Evolutionary conservation across 2,113 vertebrate genomes (phyloP).

Genomic region (Crotalus horridus): DNA sequence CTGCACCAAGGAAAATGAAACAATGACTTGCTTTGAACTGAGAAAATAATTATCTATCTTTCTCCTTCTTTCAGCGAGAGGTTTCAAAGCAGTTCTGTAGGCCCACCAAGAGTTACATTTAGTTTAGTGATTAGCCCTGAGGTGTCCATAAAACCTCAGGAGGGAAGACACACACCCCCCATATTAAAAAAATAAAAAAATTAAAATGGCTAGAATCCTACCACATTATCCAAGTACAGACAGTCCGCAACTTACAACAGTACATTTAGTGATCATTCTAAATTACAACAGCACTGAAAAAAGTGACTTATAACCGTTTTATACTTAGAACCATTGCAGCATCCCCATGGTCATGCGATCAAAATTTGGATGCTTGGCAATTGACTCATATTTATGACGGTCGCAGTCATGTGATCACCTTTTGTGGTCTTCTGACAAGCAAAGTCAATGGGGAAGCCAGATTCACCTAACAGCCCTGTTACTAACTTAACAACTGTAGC

Average conservation of each 20-base stretch:
- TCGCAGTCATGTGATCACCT: neutral
- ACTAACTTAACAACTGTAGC: neutral
- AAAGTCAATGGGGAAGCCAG: neutral
- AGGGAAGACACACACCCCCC: neutral
- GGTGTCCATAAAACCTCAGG: neutral
- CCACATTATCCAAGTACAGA: neutral
- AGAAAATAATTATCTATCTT: neutral
- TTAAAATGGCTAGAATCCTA: neutral
- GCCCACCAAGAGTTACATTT: neutral
- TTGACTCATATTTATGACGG: neutral
- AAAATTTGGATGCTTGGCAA: neutral
- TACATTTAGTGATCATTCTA: neutral
- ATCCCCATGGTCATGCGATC: neutral
- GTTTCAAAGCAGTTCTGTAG: neutral
- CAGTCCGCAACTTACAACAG: neutral
- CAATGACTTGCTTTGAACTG: neutral
- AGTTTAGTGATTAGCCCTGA: neutral
- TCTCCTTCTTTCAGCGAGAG: neutral
- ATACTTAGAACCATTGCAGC: neutral
- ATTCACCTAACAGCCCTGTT: neutral
- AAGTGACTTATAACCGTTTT: neutral
- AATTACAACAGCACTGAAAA: neutral
- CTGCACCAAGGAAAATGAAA: slow-evolving; percentile 48
- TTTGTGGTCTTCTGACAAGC: neutral
- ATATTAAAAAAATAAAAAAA: neutral